Evolutionary conservation across 1,140 invertebrate species (phyloP), one percentile per base, ranked within the genome.

Genomic region (Papilio polyxenes): DNA sequence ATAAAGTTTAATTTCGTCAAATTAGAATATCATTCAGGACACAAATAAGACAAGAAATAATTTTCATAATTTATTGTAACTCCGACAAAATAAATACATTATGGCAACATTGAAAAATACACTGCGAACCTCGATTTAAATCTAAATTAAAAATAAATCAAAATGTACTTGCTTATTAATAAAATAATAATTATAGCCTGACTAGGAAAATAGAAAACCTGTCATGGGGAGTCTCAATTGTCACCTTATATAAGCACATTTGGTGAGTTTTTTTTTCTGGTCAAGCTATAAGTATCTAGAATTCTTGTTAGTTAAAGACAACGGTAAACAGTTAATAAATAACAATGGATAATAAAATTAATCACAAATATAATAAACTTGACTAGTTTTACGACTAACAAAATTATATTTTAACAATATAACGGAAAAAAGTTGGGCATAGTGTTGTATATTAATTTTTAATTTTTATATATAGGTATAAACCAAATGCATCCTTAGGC

Each of bases 321-420:
- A 79, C 56, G 56, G 31, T 62, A 79, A 80, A 80, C 31, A 37
- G 59, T 59, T 65, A 80, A 80, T 80, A 69, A 80, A 80, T 80
- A 80, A 80, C 59, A 53, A 62, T 59, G 80, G 40, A 31, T 23
- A 77, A 83, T 83, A 81, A 81, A 83, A 83, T 83, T 81, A 81
- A 83, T 72, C 53, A 77, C 82, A 83, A 83, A 83, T 83, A 65
- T 83, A 83, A 83, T 84, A 83, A 81, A 83, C 72, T 83, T 86
- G 83, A 84, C 82, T 84, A 86, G 83, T 82, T 84, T 56, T 53
- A 75, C 37, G 77, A 79, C 56, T 79, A 78, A 84, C 6, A 77
- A 59, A 53, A 62, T 82, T 81, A 49, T 37, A 74, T 56, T 79
- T 75, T 17, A 59, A 37, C 51, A 31, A 53, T 40, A 17, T 8